Base-by-base conservation (phyloP, 2,113 vertebrate genomes). In the Panthera tigris region DNA sequence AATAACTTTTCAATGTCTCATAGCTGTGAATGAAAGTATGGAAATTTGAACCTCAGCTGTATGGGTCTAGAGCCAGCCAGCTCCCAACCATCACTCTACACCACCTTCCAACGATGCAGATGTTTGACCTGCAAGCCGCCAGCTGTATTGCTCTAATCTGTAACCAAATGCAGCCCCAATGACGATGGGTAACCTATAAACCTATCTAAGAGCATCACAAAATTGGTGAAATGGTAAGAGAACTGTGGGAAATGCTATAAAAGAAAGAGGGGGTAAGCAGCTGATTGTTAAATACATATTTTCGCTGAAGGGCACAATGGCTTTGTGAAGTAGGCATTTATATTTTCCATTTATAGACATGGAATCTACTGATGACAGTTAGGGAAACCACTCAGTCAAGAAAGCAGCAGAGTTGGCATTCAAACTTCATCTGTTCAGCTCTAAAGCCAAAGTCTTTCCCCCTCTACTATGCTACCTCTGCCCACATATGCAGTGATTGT, bases 281-380 rank as follows among this genome's bases (percentile, higher is more conserved):
- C 10, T 36, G 78, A 29, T 16, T 65, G 85, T 91, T 71, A 31
- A 7, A 19, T 18, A 52, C 21, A 18, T 74, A 76, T 55, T 96
- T 88, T 91, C n/a, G 31, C 16, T 61, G 76, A 48, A 79, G 18
- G 74, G 74, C 7, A 63, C 19, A 76, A 69, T 36, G 50, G 19
- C 55, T 66, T 45, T 89, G 57, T 87, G n/a, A 95, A 71, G 41
- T 25, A 74, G 33, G 41, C 55, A 79, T 91, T 92, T 93, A 85
- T 71, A 66, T 74, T 95, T 95, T 74, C 73, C 65, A 74, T 57
- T 97, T 95, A 83, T 0, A 92, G 79, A 41, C 63, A 74, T 48
- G 61, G 68, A 45, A 71, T 41, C 45, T 45, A 29, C 19, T 48
- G 16, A 15, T 9, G 11, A 48, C 89, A 18, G 7, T 85, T 16